phyloP scores from a whole-genome alignment of 2,797 vertebrate genomes.

The Streptopelia turtur region DNA sequence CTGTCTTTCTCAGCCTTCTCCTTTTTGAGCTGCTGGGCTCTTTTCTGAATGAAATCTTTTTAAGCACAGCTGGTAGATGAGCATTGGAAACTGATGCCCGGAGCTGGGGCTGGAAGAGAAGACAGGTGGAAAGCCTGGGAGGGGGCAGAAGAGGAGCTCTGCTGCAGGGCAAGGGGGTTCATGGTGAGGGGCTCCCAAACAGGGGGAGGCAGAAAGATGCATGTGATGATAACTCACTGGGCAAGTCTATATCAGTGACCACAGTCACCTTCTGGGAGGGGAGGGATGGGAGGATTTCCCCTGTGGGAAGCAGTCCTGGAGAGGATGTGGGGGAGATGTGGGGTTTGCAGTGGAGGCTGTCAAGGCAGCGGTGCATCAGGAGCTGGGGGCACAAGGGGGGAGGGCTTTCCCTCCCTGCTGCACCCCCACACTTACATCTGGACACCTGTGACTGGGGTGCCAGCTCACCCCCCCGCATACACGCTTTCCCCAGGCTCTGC shows the following conservation, averaged over 20 bases:
- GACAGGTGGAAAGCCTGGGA: background rate
- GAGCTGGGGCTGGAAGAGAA: background rate
- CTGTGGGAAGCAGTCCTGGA: background rate
- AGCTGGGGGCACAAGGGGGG: background rate
- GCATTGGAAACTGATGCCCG: background rate
- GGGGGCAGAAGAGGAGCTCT: background rate
- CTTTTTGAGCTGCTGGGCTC: background rate
- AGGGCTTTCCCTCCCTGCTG: background rate
- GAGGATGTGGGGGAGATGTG: accelerated
- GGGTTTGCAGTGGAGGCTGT: background rate
- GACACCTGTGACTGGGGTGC: background rate
- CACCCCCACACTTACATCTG: background rate
- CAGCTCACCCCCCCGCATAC: background rate
- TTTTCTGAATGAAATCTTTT: background rate
- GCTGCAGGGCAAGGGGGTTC: background rate
- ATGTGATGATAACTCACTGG: background rate
- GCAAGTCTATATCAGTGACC: background rate
- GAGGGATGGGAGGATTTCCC: accelerated
- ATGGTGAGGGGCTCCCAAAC: background rate
- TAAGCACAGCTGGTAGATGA: background rate
- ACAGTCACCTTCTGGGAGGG: background rate
- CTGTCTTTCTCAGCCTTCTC: background rate
- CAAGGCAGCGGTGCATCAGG: accelerated
- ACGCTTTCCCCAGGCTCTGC: background rate
- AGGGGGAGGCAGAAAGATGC: accelerated